Conservation (phyloP, 2,888 invertebrate genomes). For the Leptogaster cylindrica region DNA sequence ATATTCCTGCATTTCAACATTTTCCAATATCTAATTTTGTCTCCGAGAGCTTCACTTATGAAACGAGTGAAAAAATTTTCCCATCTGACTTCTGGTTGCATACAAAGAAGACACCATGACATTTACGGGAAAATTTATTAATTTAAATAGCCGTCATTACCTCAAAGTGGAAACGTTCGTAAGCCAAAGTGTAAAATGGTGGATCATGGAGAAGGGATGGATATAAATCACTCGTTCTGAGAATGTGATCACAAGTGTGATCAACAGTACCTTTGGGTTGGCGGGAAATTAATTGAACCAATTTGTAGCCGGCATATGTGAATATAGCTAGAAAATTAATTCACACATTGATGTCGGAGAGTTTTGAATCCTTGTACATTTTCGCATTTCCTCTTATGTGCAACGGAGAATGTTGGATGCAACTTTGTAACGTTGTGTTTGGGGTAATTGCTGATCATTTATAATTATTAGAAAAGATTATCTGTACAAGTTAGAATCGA, state of each 20-base stretch:
- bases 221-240: conserved; percentile 28
- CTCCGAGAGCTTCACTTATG: too few species aligned
- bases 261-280: conserved; percentile 26
- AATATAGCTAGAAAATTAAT: conserved; percentile 41
- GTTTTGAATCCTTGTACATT: conserved; percentile 24
- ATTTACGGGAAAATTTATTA: too few species aligned
- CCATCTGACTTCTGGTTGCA: too few species aligned
- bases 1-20: too few species aligned
- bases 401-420: conserved; percentile 7
- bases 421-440: conserved; percentile 42
- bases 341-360: conserved; percentile 33
- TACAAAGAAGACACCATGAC: too few species aligned
- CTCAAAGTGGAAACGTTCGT: conserved; percentile 20
- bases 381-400: conserved; percentile 28
- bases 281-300: conserved; percentile 38
- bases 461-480: conserved; percentile 47
- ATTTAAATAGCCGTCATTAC: conserved; percentile 36
- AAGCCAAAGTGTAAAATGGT: neutral
- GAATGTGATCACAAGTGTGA: conserved; percentile 31
- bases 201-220: conserved; percentile 24
- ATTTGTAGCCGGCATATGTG: conserved; percentile 37
- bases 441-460: conserved; percentile 45
- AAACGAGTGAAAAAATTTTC: too few species aligned
- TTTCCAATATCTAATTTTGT: too few species aligned
- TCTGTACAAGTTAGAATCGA: conserved; percentile 43